Evolutionary conservation across 2,888 invertebrate genomes (phyloP).

Genomic region (Epistrophella euchroma): DNA sequence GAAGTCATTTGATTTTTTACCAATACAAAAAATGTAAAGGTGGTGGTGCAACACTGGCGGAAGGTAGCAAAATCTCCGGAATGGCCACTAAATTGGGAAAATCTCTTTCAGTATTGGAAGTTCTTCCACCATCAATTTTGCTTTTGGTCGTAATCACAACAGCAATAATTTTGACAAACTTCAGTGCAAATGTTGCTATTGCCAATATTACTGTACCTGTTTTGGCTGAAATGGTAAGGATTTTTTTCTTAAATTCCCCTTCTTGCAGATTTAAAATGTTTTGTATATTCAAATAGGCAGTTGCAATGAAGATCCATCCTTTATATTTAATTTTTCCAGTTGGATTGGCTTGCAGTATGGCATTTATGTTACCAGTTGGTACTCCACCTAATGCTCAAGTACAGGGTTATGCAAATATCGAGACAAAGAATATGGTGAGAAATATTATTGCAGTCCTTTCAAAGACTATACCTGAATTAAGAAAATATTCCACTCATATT

Average conservation of each 20-base stretch:
- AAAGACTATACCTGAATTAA: too few species aligned
- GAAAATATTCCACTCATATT: too few species aligned
- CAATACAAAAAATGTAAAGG: constrained; percentile 83
- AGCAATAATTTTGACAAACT: constrained; percentile 91
- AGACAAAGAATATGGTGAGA: constrained; percentile 89
- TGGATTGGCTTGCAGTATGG: constrained; percentile 93
- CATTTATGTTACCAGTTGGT: constrained; percentile 96
- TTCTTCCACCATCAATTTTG: constrained; percentile 86
- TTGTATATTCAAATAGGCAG: constrained; percentile 84
- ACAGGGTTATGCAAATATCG: constrained; percentile 90
- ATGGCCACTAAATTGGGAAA: constrained; percentile 90
- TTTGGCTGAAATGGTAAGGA: constrained; percentile 87
- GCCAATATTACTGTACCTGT: constrained; percentile 93
- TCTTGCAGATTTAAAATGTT: not conserved
- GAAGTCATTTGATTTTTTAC: too few species aligned
- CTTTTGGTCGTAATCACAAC: constrained; percentile 89
- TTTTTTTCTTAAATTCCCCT: not conserved
- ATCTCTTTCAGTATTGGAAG: constrained; percentile 87
- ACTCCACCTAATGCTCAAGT: constrained; percentile 98
- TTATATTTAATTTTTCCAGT: constrained; percentile 94
- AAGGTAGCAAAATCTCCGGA: constrained; percentile 91
- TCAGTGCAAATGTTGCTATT: constrained; percentile 94
- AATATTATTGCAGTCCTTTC: not conserved
- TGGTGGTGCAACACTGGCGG: constrained; percentile 95
- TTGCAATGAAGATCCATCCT: constrained; percentile 90